These are phyloP conservation scores for Aleadryas rufinucha DNA, from an alignment of 2,113 vertebrate species.

Conservation along the genomic window DNA sequence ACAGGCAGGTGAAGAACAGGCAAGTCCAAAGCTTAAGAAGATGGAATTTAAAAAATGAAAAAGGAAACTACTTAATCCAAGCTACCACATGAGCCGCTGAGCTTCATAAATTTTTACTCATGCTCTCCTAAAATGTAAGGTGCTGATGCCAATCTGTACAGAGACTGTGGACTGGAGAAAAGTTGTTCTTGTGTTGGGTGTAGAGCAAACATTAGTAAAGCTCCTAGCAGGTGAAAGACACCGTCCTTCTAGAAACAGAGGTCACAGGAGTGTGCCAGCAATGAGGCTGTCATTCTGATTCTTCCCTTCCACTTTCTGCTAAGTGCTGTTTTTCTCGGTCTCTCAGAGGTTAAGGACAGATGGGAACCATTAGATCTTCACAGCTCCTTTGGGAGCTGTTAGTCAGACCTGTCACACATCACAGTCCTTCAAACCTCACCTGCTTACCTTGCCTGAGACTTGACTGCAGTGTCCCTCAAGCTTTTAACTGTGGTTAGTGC, in stretches of 20 bases:
- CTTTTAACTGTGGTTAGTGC: neutral
- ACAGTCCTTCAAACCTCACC: conserved; percentile 12
- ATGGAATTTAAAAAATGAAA: neutral
- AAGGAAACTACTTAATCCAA: neutral
- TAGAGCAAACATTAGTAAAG: neutral
- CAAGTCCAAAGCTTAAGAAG: neutral
- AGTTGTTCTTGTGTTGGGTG: neutral
- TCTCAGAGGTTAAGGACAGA: conserved; percentile 30
- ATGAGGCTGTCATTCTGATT: neutral
- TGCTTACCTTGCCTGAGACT: neutral
- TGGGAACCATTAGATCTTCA: conserved; percentile 34
- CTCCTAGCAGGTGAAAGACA: neutral
- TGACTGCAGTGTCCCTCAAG: neutral
- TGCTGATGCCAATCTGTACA: neutral
- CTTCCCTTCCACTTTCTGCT: neutral
- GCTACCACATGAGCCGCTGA: neutral
- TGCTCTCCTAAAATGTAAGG: neutral
- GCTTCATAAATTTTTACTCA: neutral
- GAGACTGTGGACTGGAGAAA: neutral
- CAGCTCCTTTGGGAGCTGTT: conserved; percentile 21
- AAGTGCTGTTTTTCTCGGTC: conserved; percentile 12
- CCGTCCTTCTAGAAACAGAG: neutral
- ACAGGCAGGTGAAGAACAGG: neutral
- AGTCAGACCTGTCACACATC: conserved; percentile 5
- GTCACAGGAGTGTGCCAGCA: neutral